Base-by-base conservation (phyloP, 2,888 invertebrate genomes). In the Andrena dorsata region DNA sequence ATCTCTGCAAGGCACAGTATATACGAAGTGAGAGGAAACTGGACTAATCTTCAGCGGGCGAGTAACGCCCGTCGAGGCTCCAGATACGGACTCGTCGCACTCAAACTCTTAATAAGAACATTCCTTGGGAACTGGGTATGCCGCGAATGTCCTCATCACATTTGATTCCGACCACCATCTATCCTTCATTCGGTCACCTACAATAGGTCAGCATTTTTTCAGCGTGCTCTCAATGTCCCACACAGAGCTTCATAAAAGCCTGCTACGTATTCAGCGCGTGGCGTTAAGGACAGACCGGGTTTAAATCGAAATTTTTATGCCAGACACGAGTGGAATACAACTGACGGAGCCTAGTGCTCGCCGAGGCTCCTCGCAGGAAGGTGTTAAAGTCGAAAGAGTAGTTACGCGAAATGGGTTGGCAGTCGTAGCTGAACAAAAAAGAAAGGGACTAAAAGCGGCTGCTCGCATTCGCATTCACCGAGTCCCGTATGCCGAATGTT, bases 71-170 rank as follows among this genome's bases (percentile, higher is more conserved):
- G 61, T 63, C 26, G 32, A 23, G 49, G 71, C 53, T 82, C 76
- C 69, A 69, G 82, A 83, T 78, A 75, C 76, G 71, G 76, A 63
- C 41, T 7, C 41, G 66, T 73, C 68, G 60, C 68, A 32, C 76
- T 61, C 70, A 32, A 73, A 65, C 80, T 66, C 69, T 82, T 86
- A 83, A 85, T 85, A 85, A 85, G 78, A 74, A 60, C 75, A 87
- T 88, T 86, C 86, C 76, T 7, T 7, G 30, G 41, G 20, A 71
- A 60, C 49, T 49, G 68, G 53, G 76, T 78, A 86, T 87, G 81
- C 78, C 77, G 32, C 28, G 65, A 65, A 86, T 80, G 71, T 83
- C 76, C 72, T 65, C 69, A 65, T 76, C 58, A 53, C 58, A 71
- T 75, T 81, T 60, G 51, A 74, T 74, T 49, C 74, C 41, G 10